Evolutionary conservation across 2,113 vertebrate genomes (phyloP), one percentile per base, ranked within the genome.

Genomic region (Indri indri): DNA sequence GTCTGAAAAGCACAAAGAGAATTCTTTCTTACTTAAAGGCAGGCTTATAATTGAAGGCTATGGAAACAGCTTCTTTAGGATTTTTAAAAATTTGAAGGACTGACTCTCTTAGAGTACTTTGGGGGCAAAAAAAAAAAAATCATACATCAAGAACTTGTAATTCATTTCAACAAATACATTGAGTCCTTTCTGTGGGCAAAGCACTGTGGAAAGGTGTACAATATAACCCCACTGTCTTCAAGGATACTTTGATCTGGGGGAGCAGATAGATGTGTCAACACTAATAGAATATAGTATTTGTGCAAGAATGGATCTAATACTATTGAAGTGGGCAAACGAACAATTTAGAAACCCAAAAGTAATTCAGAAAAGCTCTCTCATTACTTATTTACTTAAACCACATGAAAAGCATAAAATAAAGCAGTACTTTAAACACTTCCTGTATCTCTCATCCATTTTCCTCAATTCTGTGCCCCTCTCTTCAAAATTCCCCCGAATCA

Each of bases 81-180:
- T 73, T 95, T 97, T 82, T 47, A 30, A 96, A 77, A 92, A 68
- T 74, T 32, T 74, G 66, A 97, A 94, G 52, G 30, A 66, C 54
- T 14, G 34, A 88, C 18, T 91, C 66, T 37, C 50, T 42, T 92
- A 7, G 68, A 94, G 68, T 52, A 18, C 12, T 37, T 90, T n/a
- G 32, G 92, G 63, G 54, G 22, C 61, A 54, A 3, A 27, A 82
- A 84, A 87, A 54, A 3, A 27, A 82, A 84, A 87, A 74, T 74
- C 47, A 61, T 17, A 34, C 13, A 79, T 52, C 9, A 91, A 57
- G 22, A 81, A 70, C 20, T 85, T 91, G 8, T 54, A 71, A 66
- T 88, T 95, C 88, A 74, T 88, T 88, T 91, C 20, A 63, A 22
- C 73, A 57, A 42, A 89, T 52, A 61, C 23, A n/a, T 87, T 74